Evolutionary conservation across 1,140 invertebrate species (phyloP).

Genomic region (Zelostemma sp.): DNA sequence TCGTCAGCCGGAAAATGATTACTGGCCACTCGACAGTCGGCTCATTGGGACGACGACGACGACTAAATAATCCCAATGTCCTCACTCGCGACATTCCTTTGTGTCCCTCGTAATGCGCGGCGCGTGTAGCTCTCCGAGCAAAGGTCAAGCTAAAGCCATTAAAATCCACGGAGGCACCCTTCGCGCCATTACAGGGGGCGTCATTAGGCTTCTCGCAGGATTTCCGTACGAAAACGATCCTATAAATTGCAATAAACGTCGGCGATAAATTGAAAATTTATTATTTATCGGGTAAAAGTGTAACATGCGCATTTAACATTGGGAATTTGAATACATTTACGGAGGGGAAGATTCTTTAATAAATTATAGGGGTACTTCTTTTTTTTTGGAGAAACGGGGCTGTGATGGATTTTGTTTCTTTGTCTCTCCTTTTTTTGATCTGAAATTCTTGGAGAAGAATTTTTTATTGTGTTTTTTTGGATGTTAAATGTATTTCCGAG

Average conservation of each 20-base stretch:
- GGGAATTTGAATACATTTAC: background rate
- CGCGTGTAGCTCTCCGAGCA: constrained; percentile 19
- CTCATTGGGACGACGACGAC: constrained; percentile 2
- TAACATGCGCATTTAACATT: constrained; percentile 1
- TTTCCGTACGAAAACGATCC: constrained; percentile 37
- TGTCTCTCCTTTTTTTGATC: too few relatives aligned
- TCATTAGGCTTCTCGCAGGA: constrained; percentile 46
- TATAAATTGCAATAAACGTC: constrained; percentile 50
- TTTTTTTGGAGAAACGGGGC: too few relatives aligned
- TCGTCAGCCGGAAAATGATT: constrained; percentile 34
- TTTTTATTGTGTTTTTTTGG: too few relatives aligned
- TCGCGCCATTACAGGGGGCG: constrained; percentile 25
- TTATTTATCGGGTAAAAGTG: constrained; percentile 39
- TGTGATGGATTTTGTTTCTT: too few relatives aligned
- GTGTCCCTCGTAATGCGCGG: constrained; percentile 12
- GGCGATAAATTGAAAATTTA: constrained; percentile 25
- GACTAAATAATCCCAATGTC: constrained; percentile 23
- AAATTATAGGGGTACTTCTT: background rate
- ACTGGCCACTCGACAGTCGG: constrained; percentile 9
- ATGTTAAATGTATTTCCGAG: too few relatives aligned
- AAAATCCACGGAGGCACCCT: constrained; percentile 43
- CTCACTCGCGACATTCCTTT: constrained; percentile 24
- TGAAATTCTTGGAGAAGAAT: too few relatives aligned
- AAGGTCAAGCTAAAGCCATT: constrained; percentile 43
- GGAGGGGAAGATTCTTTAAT: background rate